phyloP scores from a whole-genome alignment of 2,888 invertebrate genomes.

The Chrysolina americana region DNA sequence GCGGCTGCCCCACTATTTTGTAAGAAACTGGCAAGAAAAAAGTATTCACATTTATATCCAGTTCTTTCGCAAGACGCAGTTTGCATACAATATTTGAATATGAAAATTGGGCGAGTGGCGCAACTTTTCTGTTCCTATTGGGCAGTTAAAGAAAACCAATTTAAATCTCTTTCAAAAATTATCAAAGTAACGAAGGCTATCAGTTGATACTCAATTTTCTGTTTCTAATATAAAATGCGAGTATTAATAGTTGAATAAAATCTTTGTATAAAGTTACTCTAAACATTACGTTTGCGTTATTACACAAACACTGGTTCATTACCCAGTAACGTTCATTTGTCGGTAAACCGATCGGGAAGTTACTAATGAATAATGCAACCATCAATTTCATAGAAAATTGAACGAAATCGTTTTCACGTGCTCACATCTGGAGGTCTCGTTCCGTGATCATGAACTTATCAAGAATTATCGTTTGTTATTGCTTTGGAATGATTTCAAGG shows the following conservation, averaged over 20 bases:
- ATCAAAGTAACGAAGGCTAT: too few relatives aligned
- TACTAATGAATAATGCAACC: conserved; percentile 2
- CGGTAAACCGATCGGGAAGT: conserved; percentile 7
- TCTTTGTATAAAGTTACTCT: neutral
- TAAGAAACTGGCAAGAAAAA: too few relatives aligned
- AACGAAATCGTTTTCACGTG: neutral
- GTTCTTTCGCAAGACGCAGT: too few relatives aligned
- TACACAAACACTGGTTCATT: neutral
- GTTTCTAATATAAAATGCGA: neutral
- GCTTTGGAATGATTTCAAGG: conserved; percentile 2
- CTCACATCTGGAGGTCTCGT: neutral
- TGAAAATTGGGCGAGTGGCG: too few relatives aligned
- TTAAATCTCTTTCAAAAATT: too few relatives aligned
- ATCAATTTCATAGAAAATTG: neutral
- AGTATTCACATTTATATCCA: too few relatives aligned
- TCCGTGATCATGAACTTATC: conserved; percentile 5
- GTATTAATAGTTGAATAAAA: too few relatives aligned
- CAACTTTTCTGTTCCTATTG: too few relatives aligned
- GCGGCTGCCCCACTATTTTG: too few relatives aligned
- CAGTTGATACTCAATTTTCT: too few relatives aligned
- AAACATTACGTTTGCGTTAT: neutral
- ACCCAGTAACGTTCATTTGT: neutral
- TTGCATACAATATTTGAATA: too few relatives aligned
- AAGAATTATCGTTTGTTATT: neutral
- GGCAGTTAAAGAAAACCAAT: too few relatives aligned